Evolutionary conservation across 2,113 vertebrate genomes (phyloP).

Genomic region (Narcine bancroftii): DNA sequence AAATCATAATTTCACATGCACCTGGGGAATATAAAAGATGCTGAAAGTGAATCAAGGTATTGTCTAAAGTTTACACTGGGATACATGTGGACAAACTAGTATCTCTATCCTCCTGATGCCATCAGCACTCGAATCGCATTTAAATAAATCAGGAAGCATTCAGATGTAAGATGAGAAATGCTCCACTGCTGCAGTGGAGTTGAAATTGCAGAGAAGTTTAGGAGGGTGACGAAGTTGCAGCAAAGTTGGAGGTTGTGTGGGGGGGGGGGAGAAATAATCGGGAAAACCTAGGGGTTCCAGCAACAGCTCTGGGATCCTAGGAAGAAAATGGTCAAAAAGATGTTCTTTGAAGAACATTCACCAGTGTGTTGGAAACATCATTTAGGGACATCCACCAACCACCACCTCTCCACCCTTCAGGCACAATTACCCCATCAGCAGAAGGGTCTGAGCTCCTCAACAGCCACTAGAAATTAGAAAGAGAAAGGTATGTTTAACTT

Average conservation of each 20-base stretch:
- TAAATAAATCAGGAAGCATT: background rate
- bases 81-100: background rate
- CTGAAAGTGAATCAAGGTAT: too few relatives aligned
- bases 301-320: too few relatives aligned
- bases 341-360: background rate
- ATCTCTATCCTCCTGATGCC: background rate
- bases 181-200: background rate
- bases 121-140: background rate
- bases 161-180: background rate
- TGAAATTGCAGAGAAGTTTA: background rate
- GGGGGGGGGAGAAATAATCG: background rate
- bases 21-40: background rate
- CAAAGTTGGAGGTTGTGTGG: background rate
- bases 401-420: too few relatives aligned
- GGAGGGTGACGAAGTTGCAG: too few relatives aligned
- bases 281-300: background rate
- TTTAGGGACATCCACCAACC: too few relatives aligned
- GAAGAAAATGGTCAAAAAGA: too few relatives aligned
- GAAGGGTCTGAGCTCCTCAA: too few relatives aligned
- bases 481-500: too few relatives aligned
- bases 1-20: background rate
- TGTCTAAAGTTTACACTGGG: background rate
- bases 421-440: too few relatives aligned
- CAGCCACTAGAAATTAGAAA: too few relatives aligned
- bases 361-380: too few relatives aligned